Evolutionary conservation across 2,888 invertebrate species (phyloP), one percentile per base, ranked within the genome.

Genomic region (Willowsia nigromaculata): DNA sequence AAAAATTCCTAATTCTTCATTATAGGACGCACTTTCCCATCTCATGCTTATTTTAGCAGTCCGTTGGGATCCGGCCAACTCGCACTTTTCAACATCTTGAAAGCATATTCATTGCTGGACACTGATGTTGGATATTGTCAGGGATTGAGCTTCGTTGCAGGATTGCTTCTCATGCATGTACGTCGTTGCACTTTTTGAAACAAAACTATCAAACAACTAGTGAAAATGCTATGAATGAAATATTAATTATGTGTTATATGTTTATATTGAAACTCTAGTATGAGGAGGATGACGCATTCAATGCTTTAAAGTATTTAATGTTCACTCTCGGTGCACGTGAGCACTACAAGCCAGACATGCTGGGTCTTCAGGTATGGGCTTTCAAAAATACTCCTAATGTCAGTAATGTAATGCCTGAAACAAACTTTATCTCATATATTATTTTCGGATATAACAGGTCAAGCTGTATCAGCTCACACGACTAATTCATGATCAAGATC

Each of bases 61-160:
- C 97, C 98, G 0, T 94, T 99, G 53, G 99, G 99, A 0, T 96
- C 98, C 0, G 99, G 99, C 0, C 99, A 99, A 93, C 94, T 99
- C 91, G 97, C 98, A 0, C 94, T 99, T 2, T 99, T 98, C 94
- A 99, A 99, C 94, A 95, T 99, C 25, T 95, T 99, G 37, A 99
- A 99, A 94, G 99, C 99, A 0, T 99, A 99, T 94, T 99, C 99
- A 0, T 95, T 99, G 33, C 94, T 99, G 50, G 99, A 99, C 94
- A 96, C 97, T 0, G 98, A 99, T 93, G 97, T 99, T 0, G 99
- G 98, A 0, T 99, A 99, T 94, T 99, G 99, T 92, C 99, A 99
- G 94, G 99, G 99, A 0, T 95, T 99, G 11, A 98, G 98, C 93
- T 99, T 99, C 93, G 98, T 99, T 1, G 99, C 98, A 90, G 99